phyloP scores from a whole-genome alignment of 2,888 invertebrate species.

The Leptinotarsa peninsularis region DNA sequence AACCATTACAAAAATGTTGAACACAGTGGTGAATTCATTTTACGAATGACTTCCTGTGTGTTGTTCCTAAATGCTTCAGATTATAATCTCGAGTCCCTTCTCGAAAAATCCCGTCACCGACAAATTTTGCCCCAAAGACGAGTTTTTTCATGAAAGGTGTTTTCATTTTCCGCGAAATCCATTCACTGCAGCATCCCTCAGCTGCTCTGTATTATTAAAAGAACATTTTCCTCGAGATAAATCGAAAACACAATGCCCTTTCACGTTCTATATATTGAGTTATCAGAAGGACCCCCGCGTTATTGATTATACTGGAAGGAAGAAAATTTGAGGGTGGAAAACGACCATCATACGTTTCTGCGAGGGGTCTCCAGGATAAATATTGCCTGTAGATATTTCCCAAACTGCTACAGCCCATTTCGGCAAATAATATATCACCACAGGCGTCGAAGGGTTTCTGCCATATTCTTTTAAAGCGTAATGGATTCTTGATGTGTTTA shows the following conservation, averaged over 20 bases:
- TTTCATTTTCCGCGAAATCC: background rate
- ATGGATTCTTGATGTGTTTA: slow-evolving; percentile 38
- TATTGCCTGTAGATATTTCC: slow-evolving; percentile 46
- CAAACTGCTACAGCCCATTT: slow-evolving; percentile 40
- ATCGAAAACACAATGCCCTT: slow-evolving; percentile 13
- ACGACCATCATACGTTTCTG: slow-evolving; percentile 44
- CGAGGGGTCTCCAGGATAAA: slow-evolving; percentile 40
- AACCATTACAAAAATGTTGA: no score
- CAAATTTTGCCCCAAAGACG: background rate
- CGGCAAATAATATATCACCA: slow-evolving; percentile 42
- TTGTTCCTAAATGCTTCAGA: no score
- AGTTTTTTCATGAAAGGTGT: background rate
- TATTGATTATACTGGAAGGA: slow-evolving; percentile 42
- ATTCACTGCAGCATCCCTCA: background rate
- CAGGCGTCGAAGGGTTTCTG: slow-evolving; percentile 9
- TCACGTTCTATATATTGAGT: slow-evolving; percentile 25
- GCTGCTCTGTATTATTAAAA: slow-evolving; percentile 2
- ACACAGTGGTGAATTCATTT: no score
- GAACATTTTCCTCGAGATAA: background rate
- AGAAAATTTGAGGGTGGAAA: slow-evolving; percentile 44
- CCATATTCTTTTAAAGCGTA: slow-evolving; percentile 21
- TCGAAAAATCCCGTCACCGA: no score
- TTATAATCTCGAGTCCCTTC: no score
- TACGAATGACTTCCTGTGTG: no score
- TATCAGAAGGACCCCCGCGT: slow-evolving; percentile 35